phyloP scores from a whole-genome alignment of 2,888 invertebrate species.

The Megamerina dolium region DNA sequence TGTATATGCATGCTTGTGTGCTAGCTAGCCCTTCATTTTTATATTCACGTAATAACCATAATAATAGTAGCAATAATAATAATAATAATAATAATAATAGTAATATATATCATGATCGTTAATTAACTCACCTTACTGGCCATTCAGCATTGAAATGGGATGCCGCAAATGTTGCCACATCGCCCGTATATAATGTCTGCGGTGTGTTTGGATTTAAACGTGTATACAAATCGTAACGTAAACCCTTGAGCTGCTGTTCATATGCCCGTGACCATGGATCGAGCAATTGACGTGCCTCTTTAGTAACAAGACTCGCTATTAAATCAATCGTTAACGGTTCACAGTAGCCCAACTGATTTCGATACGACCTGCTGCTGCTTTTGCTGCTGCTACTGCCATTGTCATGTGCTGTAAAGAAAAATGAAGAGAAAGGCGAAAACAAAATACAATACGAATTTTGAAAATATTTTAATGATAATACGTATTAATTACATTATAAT shows the following conservation, averaged over 20 bases:
- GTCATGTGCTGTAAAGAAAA: neutral
- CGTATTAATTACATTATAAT: neutral
- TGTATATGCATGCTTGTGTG: too few relatives aligned
- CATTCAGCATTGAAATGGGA: constrained; percentile 28
- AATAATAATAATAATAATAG: too few relatives aligned
- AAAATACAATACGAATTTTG: neutral
- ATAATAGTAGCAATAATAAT: too few relatives aligned
- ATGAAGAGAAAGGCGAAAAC: constrained; percentile 1
- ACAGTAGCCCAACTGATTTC: constrained; percentile 27
- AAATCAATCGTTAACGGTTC: constrained; percentile 29
- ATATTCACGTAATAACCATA: too few relatives aligned
- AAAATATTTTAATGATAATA: constrained; percentile 4
- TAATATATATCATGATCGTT: too few relatives aligned
- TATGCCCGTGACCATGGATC: constrained; percentile 14
- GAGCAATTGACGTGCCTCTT: constrained; percentile 27
- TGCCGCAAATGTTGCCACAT: constrained; percentile 14
- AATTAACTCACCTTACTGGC: constrained; percentile 27
- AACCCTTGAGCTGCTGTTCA: constrained; percentile 9
- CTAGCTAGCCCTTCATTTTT: too few relatives aligned
- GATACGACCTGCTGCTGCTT: constrained; percentile 16
- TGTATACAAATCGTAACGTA: constrained; percentile 29
- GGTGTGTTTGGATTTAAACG: constrained; percentile 24
- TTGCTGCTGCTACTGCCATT: constrained; percentile 16
- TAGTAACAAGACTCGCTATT: constrained; percentile 26
- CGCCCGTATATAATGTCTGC: constrained; percentile 21